Evolutionary conservation across 2,888 invertebrate genomes (phyloP).

Genomic region (Cephus rjabovi): DNA sequence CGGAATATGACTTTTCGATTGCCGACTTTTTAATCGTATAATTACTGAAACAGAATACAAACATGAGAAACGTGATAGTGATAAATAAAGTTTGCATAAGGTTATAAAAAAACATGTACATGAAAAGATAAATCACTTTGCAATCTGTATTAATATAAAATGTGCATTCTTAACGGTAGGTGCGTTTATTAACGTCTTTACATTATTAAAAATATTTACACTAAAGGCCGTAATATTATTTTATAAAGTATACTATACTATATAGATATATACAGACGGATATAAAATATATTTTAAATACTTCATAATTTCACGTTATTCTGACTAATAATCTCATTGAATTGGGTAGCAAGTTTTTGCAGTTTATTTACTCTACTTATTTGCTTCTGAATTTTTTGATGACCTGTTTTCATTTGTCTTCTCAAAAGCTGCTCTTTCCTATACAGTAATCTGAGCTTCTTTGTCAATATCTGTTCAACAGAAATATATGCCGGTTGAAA

Average conservation of each 20-base stretch:
- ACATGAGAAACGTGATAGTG: background rate
- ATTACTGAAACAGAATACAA: conserved; percentile 69
- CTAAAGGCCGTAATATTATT: background rate
- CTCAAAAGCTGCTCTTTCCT: background rate
- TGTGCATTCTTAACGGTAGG: background rate
- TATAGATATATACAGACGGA: background rate
- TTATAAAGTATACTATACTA: background rate
- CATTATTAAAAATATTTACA: background rate
- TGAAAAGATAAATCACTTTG: background rate
- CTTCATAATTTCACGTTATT: background rate
- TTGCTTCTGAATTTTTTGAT: background rate
- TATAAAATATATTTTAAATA: background rate
- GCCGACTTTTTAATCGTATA: conserved; percentile 92
- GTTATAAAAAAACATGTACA: conserved; percentile 3
- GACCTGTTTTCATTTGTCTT: background rate
- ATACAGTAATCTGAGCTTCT: background rate
- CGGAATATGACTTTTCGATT: conserved; percentile 94
- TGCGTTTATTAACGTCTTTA: background rate
- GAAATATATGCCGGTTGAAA: background rate
- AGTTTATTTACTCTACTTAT: background rate
- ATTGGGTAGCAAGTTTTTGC: background rate
- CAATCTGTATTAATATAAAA: background rate
- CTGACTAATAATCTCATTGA: background rate
- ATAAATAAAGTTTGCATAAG: background rate
- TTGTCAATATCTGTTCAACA: background rate